Evolutionary conservation across 2,797 vertebrate species (phyloP).

Genomic region (Megaceryle alcyon): DNA sequence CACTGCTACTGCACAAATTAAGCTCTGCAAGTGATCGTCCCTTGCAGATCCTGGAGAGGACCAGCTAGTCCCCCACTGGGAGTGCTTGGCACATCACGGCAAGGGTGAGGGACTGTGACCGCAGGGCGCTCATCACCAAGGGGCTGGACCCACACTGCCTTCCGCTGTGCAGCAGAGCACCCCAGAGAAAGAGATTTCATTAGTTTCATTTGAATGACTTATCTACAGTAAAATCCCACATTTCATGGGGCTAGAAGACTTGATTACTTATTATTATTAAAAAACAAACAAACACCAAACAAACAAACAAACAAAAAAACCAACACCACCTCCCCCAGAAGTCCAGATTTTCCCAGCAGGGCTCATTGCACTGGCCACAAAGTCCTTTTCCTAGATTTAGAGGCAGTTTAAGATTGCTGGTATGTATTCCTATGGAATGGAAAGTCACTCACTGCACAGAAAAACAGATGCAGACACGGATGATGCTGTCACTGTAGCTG

Average conservation of each 20-base stretch:
- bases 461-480: neutral
- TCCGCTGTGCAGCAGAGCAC: neutral
- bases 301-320: too few relatives aligned
- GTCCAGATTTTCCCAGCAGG: neutral
- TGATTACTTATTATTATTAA: too few relatives aligned
- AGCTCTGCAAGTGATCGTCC: neutral
- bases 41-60: neutral
- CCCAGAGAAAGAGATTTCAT: neutral
- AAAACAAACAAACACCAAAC: too few relatives aligned
- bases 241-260: neutral
- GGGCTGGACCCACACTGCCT: neutral
- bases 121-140: neutral
- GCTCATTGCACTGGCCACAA: neutral
- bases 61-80: rapidly evolving
- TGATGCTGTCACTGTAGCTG: neutral
- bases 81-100: neutral
- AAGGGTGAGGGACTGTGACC: neutral
- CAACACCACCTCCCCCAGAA: neutral
- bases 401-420: neutral
- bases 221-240: neutral
- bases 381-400: neutral
- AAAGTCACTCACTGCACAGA: neutral
- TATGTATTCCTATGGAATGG: neutral
- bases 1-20: neutral
- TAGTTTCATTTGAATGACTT: neutral